Conservation (phyloP, 2,888 invertebrate genomes). For the Strigamia crassipes region DNA sequence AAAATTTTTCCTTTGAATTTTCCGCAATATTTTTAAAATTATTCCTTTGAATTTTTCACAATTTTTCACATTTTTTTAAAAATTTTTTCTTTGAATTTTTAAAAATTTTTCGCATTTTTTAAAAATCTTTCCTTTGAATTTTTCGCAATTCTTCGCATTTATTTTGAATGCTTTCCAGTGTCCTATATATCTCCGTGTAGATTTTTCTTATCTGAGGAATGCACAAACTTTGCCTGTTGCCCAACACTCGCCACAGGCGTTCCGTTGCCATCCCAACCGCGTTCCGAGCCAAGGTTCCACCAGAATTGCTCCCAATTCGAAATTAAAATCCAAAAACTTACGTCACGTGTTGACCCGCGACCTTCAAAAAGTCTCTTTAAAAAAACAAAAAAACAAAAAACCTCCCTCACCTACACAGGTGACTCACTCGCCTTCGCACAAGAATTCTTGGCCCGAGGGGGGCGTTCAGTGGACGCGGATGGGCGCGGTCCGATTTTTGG, state of each 20-base stretch:
- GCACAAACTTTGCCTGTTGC: slow-evolving; percentile 25
- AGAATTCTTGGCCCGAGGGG: slow-evolving; percentile 2
- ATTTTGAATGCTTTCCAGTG: neutral
- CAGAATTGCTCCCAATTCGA: slow-evolving; percentile 18
- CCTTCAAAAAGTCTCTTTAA: neutral
- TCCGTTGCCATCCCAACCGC: neutral
- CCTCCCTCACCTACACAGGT: slow-evolving; percentile 29
- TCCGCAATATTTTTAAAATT: no score
- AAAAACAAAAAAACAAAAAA: no score
- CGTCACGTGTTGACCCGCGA: slow-evolving; percentile 15
- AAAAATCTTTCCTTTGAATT: no score
- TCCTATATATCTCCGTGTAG: neutral
- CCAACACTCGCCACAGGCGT: neutral
- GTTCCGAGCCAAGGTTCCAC: neutral
- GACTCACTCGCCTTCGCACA: neutral
- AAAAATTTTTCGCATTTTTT: no score
- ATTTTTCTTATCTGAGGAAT: slow-evolving; percentile 22
- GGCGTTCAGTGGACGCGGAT: neutral
- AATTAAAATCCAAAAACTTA: slow-evolving; percentile 3
- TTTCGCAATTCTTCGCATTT: neutral
- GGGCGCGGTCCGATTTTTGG: slow-evolving; percentile 26
- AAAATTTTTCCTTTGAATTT: no score
- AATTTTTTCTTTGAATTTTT: neutral
- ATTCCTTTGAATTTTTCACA: no score
- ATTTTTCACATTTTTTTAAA: no score